phyloP scores from a whole-genome alignment of 2,113 vertebrate species.

The Paraplagusia blochii region DNA sequence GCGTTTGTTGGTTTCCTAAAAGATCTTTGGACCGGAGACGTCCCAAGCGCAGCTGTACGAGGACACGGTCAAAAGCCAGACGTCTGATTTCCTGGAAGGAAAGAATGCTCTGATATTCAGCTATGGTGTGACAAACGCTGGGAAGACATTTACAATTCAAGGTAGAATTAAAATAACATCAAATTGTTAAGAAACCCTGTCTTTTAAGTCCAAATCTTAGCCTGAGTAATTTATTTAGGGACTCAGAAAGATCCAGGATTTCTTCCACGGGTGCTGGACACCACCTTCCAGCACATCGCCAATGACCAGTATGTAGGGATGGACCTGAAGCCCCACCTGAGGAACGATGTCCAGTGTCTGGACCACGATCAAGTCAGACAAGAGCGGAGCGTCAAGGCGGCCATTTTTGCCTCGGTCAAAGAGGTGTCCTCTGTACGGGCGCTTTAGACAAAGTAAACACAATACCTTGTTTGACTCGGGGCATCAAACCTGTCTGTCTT shows the following conservation, averaged over 20 bases:
- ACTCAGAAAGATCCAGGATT: conserved; percentile 82
- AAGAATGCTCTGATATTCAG: conserved; percentile 85
- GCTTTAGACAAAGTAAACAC: not conserved
- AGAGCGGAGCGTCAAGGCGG: conserved; percentile 76
- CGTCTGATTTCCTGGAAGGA: conserved; percentile 77
- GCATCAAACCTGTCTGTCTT: not conserved
- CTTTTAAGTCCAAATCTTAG: not conserved
- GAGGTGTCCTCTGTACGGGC: conserved; percentile 70
- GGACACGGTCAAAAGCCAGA: conserved; percentile 75
- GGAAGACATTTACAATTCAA: conserved; percentile 90
- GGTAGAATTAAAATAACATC: conserved; percentile 58
- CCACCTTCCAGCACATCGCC: conserved; percentile 76
- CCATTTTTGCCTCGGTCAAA: conserved; percentile 78
- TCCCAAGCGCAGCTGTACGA: conserved; percentile 83
- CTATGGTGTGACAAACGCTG: conserved; percentile 89
- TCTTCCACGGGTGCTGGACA: conserved; percentile 80
- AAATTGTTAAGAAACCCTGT: rapidly evolving
- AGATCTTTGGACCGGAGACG: conserved; percentile 84
- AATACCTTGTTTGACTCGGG: not conserved
- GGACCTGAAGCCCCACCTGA: conserved; percentile 84
- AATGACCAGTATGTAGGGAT: conserved; percentile 77
- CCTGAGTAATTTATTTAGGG: conserved; percentile 59
- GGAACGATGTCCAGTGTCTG: conserved; percentile 75
- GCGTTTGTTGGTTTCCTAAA: not conserved
- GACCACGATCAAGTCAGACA: conserved; percentile 78